Conservation (phyloP, 2,113 vertebrate genomes). For the Donacobius atricapilla region DNA sequence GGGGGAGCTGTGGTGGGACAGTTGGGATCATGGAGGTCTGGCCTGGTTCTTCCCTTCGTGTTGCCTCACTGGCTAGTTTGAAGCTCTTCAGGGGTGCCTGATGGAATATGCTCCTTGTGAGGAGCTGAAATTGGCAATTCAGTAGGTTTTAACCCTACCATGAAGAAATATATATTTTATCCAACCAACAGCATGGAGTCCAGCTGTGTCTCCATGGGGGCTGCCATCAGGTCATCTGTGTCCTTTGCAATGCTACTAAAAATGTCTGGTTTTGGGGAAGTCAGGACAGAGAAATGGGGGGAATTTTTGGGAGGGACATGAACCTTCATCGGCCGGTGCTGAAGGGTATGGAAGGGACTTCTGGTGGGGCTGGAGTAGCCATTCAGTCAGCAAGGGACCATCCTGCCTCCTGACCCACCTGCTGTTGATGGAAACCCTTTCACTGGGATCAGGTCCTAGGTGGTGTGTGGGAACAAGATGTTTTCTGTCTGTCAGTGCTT, state of each 20-base stretch:
- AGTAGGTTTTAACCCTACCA: background rate
- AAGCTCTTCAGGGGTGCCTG: background rate
- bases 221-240: background rate
- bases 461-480: background rate
- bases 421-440: background rate
- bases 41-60: fast-evolving
- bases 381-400: background rate
- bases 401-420: background rate
- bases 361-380: background rate
- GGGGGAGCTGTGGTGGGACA: background rate
- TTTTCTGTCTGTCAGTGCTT: background rate
- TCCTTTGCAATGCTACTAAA: background rate
- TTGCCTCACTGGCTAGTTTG: background rate
- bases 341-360: background rate
- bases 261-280: background rate
- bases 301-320: background rate
- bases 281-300: background rate
- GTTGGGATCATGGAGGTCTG: fast-evolving
- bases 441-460: background rate
- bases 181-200: background rate
- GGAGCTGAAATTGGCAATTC: background rate
- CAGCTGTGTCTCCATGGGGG: background rate
- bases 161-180: fast-evolving
- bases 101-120: background rate
- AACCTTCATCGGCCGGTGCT: background rate